Evolutionary conservation across 2,888 invertebrate genomes (phyloP).

Genomic region (Hypena proboscidalis): DNA sequence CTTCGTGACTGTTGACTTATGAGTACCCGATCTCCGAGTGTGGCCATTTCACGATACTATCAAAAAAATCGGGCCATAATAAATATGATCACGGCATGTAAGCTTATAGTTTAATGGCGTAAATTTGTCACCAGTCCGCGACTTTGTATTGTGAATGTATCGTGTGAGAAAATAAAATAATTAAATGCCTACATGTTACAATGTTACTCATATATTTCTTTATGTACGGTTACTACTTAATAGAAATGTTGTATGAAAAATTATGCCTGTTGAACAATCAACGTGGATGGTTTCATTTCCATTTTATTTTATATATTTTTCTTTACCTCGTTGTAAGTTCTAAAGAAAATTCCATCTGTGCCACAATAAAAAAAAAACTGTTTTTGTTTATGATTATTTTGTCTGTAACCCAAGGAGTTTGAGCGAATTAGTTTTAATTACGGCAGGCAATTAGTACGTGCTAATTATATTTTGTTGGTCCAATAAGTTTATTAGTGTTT

Average conservation of each 20-base stretch:
- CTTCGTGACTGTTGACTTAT: slow-evolving; percentile 83
- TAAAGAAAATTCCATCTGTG: neutral
- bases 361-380: neutral
- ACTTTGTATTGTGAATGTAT: slow-evolving; percentile 35
- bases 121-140: slow-evolving; percentile 47
- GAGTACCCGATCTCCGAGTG: slow-evolving; percentile 71
- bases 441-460: slow-evolving; percentile 6
- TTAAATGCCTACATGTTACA: slow-evolving; percentile 20
- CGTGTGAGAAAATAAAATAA: slow-evolving; percentile 30
- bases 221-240: slow-evolving; percentile 26
- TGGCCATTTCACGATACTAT: slow-evolving; percentile 65
- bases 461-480: slow-evolving; percentile 4
- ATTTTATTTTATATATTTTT: slow-evolving; percentile 21
- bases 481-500: neutral
- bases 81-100: slow-evolving; percentile 70
- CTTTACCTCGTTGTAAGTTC: slow-evolving; percentile 15
- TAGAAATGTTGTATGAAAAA: slow-evolving; percentile 34
- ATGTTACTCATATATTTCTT: slow-evolving; percentile 18
- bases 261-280: slow-evolving; percentile 32
- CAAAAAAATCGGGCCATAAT: slow-evolving; percentile 63
- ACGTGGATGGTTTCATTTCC: slow-evolving; percentile 35
- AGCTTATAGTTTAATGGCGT: slow-evolving; percentile 47
- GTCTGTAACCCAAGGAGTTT: neutral
- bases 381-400: neutral
- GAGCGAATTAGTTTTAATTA: slow-evolving; percentile 4